phyloP scores from a whole-genome alignment of 2,888 invertebrate species.

The Proisotoma minuta region DNA sequence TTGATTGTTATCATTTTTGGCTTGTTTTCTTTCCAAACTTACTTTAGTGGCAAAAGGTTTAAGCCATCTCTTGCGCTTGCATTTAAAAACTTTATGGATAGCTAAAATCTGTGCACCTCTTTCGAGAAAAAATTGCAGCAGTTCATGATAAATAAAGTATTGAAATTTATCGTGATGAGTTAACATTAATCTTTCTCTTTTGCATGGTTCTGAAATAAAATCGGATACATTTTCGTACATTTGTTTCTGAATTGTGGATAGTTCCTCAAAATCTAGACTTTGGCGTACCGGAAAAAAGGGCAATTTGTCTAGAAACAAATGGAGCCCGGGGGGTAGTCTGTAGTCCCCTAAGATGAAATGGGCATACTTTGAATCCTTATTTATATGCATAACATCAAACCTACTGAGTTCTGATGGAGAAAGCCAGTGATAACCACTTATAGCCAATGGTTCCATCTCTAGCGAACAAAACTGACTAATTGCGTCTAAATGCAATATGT shows the following conservation, averaged over 20 bases:
- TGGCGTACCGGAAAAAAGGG: background rate
- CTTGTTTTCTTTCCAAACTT: background rate
- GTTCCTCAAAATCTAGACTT: background rate
- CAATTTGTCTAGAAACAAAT: background rate
- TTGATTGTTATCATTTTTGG: background rate
- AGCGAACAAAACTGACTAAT: background rate
- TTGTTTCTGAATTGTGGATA: background rate
- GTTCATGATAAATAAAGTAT: background rate
- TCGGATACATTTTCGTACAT: background rate
- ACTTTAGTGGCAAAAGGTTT: background rate
- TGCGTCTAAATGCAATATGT: background rate
- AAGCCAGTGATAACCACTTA: background rate
- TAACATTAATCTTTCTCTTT: background rate
- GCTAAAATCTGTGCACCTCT: background rate
- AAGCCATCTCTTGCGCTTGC: background rate
- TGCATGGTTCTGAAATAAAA: background rate
- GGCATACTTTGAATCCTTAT: background rate
- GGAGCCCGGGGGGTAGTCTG: background rate
- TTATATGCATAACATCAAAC: background rate
- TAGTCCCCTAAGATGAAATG: background rate
- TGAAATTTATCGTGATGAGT: background rate
- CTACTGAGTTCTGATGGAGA: background rate
- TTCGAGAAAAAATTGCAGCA: background rate
- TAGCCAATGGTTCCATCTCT: background rate
- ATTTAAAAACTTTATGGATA: background rate